Evolutionary conservation across 2,888 invertebrate genomes (phyloP).

Genomic region (Lumbricus terrestris): DNA sequence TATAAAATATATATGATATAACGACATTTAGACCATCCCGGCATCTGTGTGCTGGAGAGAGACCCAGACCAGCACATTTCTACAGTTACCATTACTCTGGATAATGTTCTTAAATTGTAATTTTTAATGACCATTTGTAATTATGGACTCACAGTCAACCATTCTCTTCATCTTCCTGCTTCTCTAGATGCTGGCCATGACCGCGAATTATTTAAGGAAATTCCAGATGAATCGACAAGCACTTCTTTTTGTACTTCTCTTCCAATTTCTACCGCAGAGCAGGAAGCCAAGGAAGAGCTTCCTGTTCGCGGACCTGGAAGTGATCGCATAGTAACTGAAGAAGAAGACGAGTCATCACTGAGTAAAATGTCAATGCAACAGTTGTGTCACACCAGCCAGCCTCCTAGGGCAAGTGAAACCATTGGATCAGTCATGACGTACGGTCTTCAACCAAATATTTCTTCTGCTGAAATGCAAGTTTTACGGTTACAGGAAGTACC

Average conservation of each 20-base stretch:
- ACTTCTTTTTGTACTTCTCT: not conserved
- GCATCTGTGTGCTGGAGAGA: not conserved
- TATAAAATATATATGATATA: no score
- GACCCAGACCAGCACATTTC: not conserved
- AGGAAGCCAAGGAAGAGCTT: not conserved
- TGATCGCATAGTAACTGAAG: not conserved
- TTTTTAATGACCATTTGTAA: not conserved
- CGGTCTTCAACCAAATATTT: not conserved
- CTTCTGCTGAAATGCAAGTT: not conserved
- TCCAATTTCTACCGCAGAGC: not conserved
- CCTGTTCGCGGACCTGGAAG: not conserved
- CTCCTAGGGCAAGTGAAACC: not conserved
- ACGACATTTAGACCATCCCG: not conserved
- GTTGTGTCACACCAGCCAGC: not conserved
- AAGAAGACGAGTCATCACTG: not conserved
- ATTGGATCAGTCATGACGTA: no score
- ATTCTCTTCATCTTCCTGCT: not conserved
- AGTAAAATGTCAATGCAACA: not conserved
- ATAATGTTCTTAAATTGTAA: not conserved
- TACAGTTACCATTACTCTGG: not conserved
- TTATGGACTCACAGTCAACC: not conserved
- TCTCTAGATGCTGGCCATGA: not conserved
- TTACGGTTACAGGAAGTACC: not conserved
- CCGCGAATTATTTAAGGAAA: not conserved
- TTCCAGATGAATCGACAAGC: not conserved